Evolutionary conservation across 2,888 invertebrate genomes (phyloP).

Genomic region (Clepsis dumicolana): DNA sequence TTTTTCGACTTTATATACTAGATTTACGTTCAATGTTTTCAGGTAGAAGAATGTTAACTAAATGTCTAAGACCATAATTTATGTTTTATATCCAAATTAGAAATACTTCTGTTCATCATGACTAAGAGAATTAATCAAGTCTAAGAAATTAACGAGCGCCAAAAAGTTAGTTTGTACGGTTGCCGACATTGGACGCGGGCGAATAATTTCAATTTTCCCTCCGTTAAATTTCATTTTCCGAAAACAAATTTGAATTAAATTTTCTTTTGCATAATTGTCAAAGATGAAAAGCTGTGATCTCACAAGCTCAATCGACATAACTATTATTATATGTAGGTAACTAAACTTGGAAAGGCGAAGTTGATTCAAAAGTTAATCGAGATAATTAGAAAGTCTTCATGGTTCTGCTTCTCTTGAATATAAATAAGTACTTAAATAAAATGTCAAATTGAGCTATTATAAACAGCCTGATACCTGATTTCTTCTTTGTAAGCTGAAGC

Average conservation of each 20-base stretch:
- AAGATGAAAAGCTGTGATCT: constrained; percentile 18
- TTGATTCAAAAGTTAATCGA: constrained; percentile 9
- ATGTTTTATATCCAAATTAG: neutral
- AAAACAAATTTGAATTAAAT: constrained; percentile 14
- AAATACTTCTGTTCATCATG: neutral
- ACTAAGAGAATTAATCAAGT: neutral
- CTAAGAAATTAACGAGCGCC: neutral
- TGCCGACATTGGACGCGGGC: neutral
- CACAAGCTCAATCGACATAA: constrained; percentile 8
- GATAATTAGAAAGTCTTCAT: constrained; percentile 8
- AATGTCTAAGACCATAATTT: neutral
- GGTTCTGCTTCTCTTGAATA: constrained; percentile 6
- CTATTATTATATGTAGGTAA: neutral
- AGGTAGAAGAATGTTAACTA: no score
- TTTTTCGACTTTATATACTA: no score
- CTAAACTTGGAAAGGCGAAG: neutral
- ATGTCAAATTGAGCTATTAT: neutral
- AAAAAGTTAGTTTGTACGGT: constrained; percentile 5
- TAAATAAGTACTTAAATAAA: constrained; percentile 31
- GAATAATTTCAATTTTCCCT: constrained; percentile 10
- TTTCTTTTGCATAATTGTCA: constrained; percentile 19
- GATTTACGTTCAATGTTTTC: no score
- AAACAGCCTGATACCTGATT: neutral
- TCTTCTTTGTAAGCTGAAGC: neutral
- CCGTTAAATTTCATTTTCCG: constrained; percentile 12